Conservation (phyloP, 2,797 vertebrate species). For the Myotis pilosus region DNA sequence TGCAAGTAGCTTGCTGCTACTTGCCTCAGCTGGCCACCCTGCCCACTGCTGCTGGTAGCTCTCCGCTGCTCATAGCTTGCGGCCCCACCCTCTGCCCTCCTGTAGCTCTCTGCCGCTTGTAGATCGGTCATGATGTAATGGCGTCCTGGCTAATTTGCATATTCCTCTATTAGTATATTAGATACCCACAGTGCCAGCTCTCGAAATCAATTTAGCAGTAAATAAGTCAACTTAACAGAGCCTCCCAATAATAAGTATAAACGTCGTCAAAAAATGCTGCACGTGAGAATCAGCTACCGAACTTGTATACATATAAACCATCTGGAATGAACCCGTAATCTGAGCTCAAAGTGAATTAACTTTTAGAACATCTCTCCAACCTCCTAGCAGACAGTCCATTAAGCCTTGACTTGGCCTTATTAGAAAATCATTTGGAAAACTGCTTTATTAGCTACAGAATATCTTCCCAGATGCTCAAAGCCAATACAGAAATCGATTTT, state of each 20-base stretch:
- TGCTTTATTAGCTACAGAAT: conserved; percentile 7
- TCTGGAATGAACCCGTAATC: conserved; percentile 39
- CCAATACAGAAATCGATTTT: conserved; percentile 42
- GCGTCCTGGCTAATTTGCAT: too few species aligned
- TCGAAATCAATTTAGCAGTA: conserved; percentile 27
- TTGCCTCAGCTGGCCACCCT: too few species aligned
- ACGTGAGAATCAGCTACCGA: neutral
- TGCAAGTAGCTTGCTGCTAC: too few species aligned
- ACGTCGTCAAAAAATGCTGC: neutral
- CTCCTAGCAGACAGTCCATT: neutral
- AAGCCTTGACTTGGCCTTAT: conserved; percentile 23
- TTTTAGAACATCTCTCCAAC: neutral
- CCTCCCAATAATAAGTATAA: neutral
- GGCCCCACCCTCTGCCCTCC: too few species aligned
- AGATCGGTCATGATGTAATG: too few species aligned
- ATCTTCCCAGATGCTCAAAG: neutral
- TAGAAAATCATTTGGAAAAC: conserved; percentile 54
- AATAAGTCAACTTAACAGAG: conserved; percentile 36
- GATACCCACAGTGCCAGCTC: neutral
- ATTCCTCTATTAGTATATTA: too few species aligned
- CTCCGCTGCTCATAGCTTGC: too few species aligned
- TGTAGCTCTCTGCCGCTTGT: too few species aligned
- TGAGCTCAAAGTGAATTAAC: conserved; percentile 6
- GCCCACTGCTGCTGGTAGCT: too few species aligned
- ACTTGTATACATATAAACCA: neutral